These are phyloP conservation scores for Tolypeutes matacus DNA, from an alignment of 2,797 vertebrate genomes.

Conservation along the genomic window DNA sequence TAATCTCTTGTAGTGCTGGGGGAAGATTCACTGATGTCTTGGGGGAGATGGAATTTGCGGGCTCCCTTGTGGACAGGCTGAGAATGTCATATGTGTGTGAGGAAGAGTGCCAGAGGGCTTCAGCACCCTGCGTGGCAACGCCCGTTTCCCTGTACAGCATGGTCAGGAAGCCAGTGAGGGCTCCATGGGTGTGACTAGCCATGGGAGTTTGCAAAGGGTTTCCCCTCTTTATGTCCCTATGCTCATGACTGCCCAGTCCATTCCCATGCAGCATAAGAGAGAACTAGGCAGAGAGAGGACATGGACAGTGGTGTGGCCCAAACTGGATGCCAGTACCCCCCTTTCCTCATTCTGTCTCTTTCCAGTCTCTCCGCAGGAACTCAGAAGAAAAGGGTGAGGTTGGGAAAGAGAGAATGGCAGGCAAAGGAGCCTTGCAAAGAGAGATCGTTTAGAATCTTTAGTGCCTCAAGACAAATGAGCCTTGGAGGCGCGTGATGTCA, in stretches of 20 bases:
- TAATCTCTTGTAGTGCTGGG: background rate
- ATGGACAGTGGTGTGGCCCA: background rate
- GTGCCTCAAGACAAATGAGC: background rate
- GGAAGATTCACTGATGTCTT: background rate
- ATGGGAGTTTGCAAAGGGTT: background rate
- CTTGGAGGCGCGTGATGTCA: background rate
- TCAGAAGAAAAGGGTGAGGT: background rate
- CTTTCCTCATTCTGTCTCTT: background rate
- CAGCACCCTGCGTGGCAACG: fast-evolving
- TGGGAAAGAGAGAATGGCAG: background rate
- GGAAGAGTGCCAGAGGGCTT: background rate
- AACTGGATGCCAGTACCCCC: background rate
- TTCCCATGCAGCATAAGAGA: background rate
- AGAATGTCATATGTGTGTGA: background rate
- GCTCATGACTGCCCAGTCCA: background rate
- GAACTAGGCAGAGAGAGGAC: background rate
- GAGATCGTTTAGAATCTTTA: background rate
- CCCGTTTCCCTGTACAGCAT: too few species aligned
- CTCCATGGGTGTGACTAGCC: background rate
- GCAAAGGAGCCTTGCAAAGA: background rate
- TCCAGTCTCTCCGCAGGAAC: background rate
- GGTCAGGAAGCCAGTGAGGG: background rate
- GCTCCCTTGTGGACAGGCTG: background rate
- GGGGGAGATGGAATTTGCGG: background rate
- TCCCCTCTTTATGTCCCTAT: background rate